Conservation (phyloP, 2,797 vertebrate species). For the Acrossocheilus fasciatus region DNA sequence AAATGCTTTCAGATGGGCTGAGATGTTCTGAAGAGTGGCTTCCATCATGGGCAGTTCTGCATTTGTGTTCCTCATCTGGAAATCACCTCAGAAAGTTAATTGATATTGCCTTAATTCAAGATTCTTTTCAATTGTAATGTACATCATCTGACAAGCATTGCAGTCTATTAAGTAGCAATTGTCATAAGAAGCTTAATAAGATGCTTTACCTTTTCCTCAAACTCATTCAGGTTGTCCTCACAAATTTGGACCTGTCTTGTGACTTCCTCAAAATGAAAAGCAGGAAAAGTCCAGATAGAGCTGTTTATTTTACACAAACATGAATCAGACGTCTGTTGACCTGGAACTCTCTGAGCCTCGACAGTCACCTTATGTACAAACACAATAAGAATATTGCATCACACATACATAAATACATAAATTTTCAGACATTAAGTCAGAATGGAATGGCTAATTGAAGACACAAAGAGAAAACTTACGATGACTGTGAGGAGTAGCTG, state of each 20-base stretch:
- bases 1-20: conserved; percentile 65
- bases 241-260: conserved; percentile 41
- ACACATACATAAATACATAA: neutral
- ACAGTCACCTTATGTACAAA: conserved; percentile 26
- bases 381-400: conserved; percentile 5
- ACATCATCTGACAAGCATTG: neutral
- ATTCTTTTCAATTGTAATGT: neutral
- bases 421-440: no score
- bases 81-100: neutral
- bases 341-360: conserved; percentile 27
- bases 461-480: conserved; percentile 41
- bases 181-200: no score
- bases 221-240: conserved; percentile 16
- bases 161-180: neutral
- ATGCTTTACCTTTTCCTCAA: conserved; percentile 38
- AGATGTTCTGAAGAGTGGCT: conserved; percentile 64
- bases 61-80: conserved; percentile 62
- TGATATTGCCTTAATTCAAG: neutral
- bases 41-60: conserved; percentile 66
- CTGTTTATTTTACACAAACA: conserved; percentile 57
- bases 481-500: conserved; percentile 25
- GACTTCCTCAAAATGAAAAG: conserved; percentile 18
- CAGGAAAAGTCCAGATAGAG: conserved; percentile 47
- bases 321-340: conserved; percentile 11
- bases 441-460: neutral